Evolutionary conservation across 2,113 vertebrate genomes (phyloP), one percentile per base, ranked within the genome.

Genomic region (Tachycineta bicolor): DNA sequence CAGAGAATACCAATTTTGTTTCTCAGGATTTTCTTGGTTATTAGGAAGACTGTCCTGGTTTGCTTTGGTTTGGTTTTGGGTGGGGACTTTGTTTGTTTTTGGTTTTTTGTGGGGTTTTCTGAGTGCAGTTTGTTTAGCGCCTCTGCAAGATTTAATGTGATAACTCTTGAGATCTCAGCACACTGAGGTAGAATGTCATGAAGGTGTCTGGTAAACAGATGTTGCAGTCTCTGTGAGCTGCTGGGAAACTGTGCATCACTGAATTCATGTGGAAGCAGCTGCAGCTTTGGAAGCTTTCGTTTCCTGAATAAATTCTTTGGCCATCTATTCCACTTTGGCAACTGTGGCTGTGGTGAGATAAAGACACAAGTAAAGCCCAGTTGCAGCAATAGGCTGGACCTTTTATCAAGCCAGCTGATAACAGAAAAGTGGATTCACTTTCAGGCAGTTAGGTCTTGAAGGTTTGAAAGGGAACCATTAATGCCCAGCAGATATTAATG

Each of bases 171-270:
- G 88, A 95, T 92, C 89, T 84, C 89, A 55, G 58, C 85, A 34
- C 34, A 5, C 68, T 85, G 39, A 94, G 94, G 75, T 55, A 47
- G 81, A 46, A 69, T 74, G 85, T 80, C 85, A 58, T 90, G 87
- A 92, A 96, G 94, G 96, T 96, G 95, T 95, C 91, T 96, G 84
- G 77, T 71, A 92, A 96, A 93, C 89, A 96, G 96, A 92, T 97
- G 96, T 96, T 95, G 15, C 80, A 53, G 74, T 47, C 73, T 95
- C 78, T 70, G 85, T 14, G 78, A 93, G 74, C 78, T 93, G 93
- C 90, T 81, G 77, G 77, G 83, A 89, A 78, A 52, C 76, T 5
- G 11, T 92, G 65, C 63, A 77, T 95, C 85, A 26, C 87, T 53
- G 37, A 70, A 58, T 50, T 79, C 75, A 73, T 25, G 49, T 22